A percentile compares a stretch with the other conserved stretches of the same genome.
These are phyloP conservation scores for Brenthis ino DNA, from an alignment of 2,888 invertebrate species.

Conservation along the genomic window DNA sequence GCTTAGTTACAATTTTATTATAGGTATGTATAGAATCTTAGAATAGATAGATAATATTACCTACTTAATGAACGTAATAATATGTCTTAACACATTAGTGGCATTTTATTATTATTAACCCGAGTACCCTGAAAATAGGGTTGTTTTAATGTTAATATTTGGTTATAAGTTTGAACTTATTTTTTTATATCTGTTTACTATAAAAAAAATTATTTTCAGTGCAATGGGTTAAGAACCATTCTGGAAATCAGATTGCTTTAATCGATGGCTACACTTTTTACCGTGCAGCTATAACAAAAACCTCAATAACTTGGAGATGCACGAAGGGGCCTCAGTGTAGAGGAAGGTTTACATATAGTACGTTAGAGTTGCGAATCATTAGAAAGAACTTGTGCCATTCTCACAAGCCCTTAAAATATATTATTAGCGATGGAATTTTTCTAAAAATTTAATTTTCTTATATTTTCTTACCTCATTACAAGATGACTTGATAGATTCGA, in stretches of 20 bases:
- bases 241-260: slow-evolving; percentile 44
- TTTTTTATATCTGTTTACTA: slow-evolving; percentile 1
- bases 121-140: no score
- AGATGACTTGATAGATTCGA: no score
- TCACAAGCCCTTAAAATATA: slow-evolving; percentile 32
- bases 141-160: no score
- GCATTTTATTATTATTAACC: no score
- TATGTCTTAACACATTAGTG: no score
- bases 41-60: no score
- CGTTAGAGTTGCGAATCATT: slow-evolving; percentile 7
- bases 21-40: no score
- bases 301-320: slow-evolving; percentile 42
- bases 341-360: slow-evolving; percentile 27
- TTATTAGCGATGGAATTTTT: slow-evolving; percentile 40
- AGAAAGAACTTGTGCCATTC: slow-evolving; percentile 25
- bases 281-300: slow-evolving; percentile 18
- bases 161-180: no score
- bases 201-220: slow-evolving; percentile 38
- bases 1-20: no score
- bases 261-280: slow-evolving; percentile 44
- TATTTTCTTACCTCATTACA: not conserved
- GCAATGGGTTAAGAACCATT: slow-evolving; percentile 40
- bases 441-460: slow-evolving; percentile 36
- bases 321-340: slow-evolving; percentile 40
- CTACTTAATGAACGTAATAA: no score